phyloP scores from a whole-genome alignment of 2,113 vertebrate species.

The Chionis minor region DNA sequence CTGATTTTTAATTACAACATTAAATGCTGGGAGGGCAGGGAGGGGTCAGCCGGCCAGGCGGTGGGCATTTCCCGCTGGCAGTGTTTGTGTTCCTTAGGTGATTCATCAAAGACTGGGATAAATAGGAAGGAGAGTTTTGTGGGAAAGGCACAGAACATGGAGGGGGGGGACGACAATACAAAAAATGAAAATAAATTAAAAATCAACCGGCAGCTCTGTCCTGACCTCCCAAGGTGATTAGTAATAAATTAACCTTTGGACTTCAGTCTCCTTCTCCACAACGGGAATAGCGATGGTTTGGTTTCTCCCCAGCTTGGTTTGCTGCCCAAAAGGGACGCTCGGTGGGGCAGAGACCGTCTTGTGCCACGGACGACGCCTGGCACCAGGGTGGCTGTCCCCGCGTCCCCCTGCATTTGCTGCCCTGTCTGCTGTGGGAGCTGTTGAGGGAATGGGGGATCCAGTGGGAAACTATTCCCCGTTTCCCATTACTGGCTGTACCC shows the following conservation, averaged over 20 bases:
- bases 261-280: not conserved
- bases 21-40: conserved; percentile 19
- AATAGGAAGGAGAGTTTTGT: conserved; percentile 38
- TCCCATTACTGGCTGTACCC: not conserved
- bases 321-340: not conserved
- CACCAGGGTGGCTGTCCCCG: not conserved
- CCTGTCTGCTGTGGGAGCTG: not conserved
- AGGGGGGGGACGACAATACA: not conserved
- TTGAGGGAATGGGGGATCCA: not conserved
- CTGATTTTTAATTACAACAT: not conserved
- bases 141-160: conserved; percentile 1
- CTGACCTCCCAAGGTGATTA: not conserved
- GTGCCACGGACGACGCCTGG: not conserved
- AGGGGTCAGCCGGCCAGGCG: conserved; percentile 29
- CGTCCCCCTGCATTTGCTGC: fast-evolving
- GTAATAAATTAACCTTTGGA: not conserved
- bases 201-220: not conserved
- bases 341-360: not conserved
- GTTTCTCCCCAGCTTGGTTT: not conserved
- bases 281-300: not conserved
- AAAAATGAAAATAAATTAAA: not conserved
- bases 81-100: conserved; percentile 24
- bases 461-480: not conserved
- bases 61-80: conserved; percentile 22
- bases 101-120: conserved; percentile 21